Evolutionary conservation across 2,113 vertebrate species (phyloP).

Genomic region (Tichodroma muraria): DNA sequence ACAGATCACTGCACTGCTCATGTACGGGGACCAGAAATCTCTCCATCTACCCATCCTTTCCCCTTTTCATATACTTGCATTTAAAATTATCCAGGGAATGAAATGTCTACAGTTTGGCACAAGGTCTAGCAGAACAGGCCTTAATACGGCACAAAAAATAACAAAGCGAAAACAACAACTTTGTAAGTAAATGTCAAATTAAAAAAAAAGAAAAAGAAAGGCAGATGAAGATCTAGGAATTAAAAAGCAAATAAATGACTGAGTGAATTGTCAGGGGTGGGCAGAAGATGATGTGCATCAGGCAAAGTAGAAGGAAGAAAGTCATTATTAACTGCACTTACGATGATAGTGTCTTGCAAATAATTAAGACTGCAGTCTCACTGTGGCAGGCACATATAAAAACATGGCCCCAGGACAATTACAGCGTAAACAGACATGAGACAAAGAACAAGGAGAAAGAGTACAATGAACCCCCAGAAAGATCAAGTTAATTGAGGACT

Average conservation of each 20-base stretch:
- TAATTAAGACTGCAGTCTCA: background rate
- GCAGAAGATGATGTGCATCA: background rate
- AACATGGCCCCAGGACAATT: background rate
- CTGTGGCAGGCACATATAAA: background rate
- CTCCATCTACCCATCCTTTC: background rate
- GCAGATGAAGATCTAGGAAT: background rate
- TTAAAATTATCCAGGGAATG: background rate
- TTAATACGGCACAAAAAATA: background rate
- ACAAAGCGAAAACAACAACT: background rate
- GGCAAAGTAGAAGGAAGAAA: background rate
- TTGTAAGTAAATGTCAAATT: background rate
- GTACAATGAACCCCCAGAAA: background rate
- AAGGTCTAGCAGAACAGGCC: background rate
- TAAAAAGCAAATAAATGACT: background rate
- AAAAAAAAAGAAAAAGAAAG: background rate
- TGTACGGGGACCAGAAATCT: background rate
- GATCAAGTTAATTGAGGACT: background rate
- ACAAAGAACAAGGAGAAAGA: background rate
- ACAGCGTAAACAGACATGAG: background rate
- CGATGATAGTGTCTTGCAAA: background rate
- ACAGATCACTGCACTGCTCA: background rate
- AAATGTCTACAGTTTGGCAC: background rate
- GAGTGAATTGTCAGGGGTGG: background rate
- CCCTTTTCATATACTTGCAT: background rate
- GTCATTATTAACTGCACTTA: background rate